Evolutionary conservation across 1,140 invertebrate genomes (phyloP).

Genomic region (Halesus radiatus): DNA sequence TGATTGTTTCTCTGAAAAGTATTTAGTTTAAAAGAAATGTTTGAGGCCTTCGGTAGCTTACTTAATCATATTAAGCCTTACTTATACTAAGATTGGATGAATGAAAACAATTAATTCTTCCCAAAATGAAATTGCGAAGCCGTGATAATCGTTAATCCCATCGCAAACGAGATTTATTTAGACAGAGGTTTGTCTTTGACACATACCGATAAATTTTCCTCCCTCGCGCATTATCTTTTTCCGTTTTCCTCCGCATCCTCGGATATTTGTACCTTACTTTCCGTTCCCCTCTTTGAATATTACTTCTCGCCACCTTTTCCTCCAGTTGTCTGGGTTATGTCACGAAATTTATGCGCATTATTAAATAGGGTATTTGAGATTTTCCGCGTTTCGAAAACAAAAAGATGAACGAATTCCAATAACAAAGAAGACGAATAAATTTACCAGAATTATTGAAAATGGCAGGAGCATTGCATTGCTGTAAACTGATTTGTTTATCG

Average conservation of each 20-base stretch:
- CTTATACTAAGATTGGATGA: too few relatives aligned
- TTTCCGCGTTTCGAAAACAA: background rate
- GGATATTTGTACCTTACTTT: background rate
- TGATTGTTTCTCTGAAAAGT: too few relatives aligned
- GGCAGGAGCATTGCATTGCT: too few relatives aligned
- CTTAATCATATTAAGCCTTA: too few relatives aligned
- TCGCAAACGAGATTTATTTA: conserved; percentile 1
- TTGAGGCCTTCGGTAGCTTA: too few relatives aligned
- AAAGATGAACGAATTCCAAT: too few relatives aligned
- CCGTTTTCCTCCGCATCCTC: background rate
- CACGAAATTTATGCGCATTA: background rate
- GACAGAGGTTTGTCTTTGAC: background rate
- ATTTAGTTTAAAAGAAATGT: too few relatives aligned
- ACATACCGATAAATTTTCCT: conserved; percentile 1
- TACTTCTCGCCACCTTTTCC: background rate
- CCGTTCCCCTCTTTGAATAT: background rate
- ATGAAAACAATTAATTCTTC: background rate
- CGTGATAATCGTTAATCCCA: conserved; percentile 4
- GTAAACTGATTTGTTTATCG: too few relatives aligned
- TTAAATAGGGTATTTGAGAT: background rate
- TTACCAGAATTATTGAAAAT: too few relatives aligned
- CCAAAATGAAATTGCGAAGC: background rate
- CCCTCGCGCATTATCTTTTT: background rate
- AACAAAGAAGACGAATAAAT: too few relatives aligned
- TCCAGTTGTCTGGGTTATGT: background rate